Evolutionary conservation across 2,888 invertebrate species (phyloP), one percentile per base, ranked within the genome.

Genomic region (Coenonympha glycerion): DNA sequence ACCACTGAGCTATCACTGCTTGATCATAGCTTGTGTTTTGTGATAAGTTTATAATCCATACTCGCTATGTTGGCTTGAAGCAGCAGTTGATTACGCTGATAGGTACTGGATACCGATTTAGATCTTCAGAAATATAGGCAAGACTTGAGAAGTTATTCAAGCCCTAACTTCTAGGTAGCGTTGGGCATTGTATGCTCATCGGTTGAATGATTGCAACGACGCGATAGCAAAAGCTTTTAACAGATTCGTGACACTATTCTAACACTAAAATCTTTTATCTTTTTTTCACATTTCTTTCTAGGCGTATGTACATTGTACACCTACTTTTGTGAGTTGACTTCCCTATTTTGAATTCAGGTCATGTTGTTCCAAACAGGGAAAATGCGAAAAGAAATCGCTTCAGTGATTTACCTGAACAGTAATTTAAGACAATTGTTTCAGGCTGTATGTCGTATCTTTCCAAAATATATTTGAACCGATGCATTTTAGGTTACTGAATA

Each of bases 381-480:
- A 39, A 39, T 15, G 24, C 39, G 15, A 9, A 15, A 15, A 22
- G 39, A 39, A 39, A 39, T 24, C 39, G 39, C 39, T 39, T 21
- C 37, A 13, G 24, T 39, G 24, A 39, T 24, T 39, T 24, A 39
- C 24, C 39, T 39, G 39, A 39, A 39, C 39, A 13, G 24, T 39
- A 15, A 24, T 39, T 24, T 22, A 24, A 16, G 22, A 22, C 22
- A 9, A 22, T 37, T 37, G 39, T 22, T 39, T 39, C 15, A 9
- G 24, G 9, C 5, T 24, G 9, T 15, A 3, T 39, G 16, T 24
- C 39, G 22, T 15, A 39, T 24, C 24, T 37, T 37, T 39, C 37
- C 21, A 21, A 37, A 8, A 6, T 36, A n/a, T 2, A n/a, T 9
- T 16, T n/a, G 9, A 6, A 24, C 6, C 6, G 6, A 24, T 6